Conservation (phyloP, 1,140 invertebrate species). For the Procambarus virginalis region DNA sequence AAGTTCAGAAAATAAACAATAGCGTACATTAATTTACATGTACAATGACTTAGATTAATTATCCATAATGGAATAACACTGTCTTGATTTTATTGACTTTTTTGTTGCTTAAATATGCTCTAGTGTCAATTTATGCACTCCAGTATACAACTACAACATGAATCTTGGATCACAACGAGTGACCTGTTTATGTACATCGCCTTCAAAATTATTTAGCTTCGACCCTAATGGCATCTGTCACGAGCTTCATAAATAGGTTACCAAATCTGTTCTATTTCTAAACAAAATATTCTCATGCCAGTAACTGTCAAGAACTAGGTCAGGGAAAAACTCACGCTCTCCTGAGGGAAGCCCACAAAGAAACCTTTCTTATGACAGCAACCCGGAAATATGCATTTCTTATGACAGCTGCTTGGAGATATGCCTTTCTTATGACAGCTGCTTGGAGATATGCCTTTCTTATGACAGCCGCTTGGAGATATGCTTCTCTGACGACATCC, state of each 20-base stretch:
- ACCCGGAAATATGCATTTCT: too few species aligned
- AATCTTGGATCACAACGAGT: background rate
- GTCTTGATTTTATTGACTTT: slow-evolving; percentile 2
- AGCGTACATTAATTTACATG: slow-evolving; percentile 53
- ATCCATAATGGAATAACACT: slow-evolving; percentile 52
- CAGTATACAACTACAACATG: slow-evolving; percentile 49
- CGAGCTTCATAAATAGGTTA: slow-evolving; percentile 3
- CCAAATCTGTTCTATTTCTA: slow-evolving; percentile 35
- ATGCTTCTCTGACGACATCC: too few species aligned
- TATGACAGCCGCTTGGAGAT: too few species aligned
- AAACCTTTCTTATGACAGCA: too few species aligned
- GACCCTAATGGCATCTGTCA: slow-evolving; percentile 1
- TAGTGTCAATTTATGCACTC: slow-evolving; percentile 41
- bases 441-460: too few species aligned
- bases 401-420: too few species aligned
- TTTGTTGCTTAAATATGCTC: slow-evolving; percentile 38
- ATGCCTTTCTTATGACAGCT: too few species aligned
- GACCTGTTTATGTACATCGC: slow-evolving; percentile 18
- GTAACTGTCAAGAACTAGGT: slow-evolving; percentile 24
- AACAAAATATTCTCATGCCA: slow-evolving; percentile 48
- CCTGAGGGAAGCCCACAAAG: background rate
- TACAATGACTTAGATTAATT: slow-evolving; percentile 53
- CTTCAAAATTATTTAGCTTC: slow-evolving; percentile 15
- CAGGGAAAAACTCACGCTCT: background rate
- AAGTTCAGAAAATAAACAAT: slow-evolving; percentile 61